Evolutionary conservation across 2,113 vertebrate genomes (phyloP), one percentile per base, ranked within the genome.

Genomic region (Prinia subflava): DNA sequence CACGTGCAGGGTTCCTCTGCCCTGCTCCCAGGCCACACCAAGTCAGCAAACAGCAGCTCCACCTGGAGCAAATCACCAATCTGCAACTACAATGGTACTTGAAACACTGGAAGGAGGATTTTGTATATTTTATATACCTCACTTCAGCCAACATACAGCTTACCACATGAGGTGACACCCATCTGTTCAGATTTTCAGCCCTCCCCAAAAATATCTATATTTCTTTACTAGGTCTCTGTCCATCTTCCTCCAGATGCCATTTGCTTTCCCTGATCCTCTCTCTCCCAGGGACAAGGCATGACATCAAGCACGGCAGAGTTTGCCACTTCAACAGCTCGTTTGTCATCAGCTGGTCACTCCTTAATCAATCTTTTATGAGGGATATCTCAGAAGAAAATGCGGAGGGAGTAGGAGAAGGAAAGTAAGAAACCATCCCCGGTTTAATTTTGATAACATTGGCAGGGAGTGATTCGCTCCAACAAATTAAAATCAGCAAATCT

Each of bases 401-500:
- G 64, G 60, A 73, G 33, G 28, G 57, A 85, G 44, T 53, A 55
- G 63, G 24, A 77, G 59, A 60, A 42, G 42, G 31, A 46, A 70
- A 69, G 44, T 18, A 65, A 47, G 52, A 86, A 79, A n/a, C 37
- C 14, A 42, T 67, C 39, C 56, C 63, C 5, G 4, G 68, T 94
- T 95, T 93, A 91, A 96, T 96, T 95, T 62, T 83, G 78, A 83
- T 74, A 93, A 84, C 56, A 17, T 12, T 94, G 77, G 71, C 56
- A 60, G 68, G 60, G 63, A 90, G 63, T 25, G 81, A 84, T 92
- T 92, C 5, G 2, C 92, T 93, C 67, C 68, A 52, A 42, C 67
- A 87, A 93, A 96, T 91, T 94, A 94, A 95, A 92, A 96, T 94
- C 95, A 92, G 74, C 89, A 94, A 83, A 91, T 90, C 85, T 95